A percentile compares a stretch with the other conserved stretches of the same genome.
These are phyloP conservation scores for Euura saliciscinereae DNA, from an alignment of 1,140 invertebrate species.

Conservation along the genomic window DNA sequence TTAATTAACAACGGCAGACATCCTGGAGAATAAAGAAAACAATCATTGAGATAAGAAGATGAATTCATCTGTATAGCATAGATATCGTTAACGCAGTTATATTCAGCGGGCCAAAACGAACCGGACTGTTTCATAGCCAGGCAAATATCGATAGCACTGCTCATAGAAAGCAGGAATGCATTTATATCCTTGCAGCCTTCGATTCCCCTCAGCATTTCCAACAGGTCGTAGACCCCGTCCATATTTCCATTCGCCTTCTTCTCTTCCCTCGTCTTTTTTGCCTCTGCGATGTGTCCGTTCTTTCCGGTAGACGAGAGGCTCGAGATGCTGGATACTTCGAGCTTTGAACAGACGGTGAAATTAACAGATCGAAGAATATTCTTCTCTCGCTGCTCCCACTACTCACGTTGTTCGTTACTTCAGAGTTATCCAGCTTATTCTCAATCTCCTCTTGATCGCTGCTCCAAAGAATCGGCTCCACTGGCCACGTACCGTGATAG, in stretches of 20 bases:
- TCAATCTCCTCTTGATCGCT: no score
- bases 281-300: no score
- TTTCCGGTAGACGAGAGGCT: no score
- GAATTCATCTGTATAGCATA: background rate
- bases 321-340: no score
- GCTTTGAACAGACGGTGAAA: no score
- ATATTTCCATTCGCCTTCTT: slow-evolving; percentile 1
- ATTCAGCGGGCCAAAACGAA: background rate
- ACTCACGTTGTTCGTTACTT: no score
- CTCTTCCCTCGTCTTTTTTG: background rate
- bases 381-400: no score
- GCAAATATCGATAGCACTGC: slow-evolving; percentile 4
- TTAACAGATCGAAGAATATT: no score
- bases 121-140: background rate
- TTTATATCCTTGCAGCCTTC: slow-evolving; percentile 3
- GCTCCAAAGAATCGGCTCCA: no score
- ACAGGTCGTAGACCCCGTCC: background rate
- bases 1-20: slow-evolving; percentile 5
- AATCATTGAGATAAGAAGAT: background rate
- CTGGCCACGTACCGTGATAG: no score
- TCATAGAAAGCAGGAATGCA: background rate
- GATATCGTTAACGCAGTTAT: no score
- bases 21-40: background rate
- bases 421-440: no score
- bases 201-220: background rate